Evolutionary conservation across 1,140 invertebrate genomes (phyloP), one percentile per base, ranked within the genome.

Genomic region (Ceratitis capitata): DNA sequence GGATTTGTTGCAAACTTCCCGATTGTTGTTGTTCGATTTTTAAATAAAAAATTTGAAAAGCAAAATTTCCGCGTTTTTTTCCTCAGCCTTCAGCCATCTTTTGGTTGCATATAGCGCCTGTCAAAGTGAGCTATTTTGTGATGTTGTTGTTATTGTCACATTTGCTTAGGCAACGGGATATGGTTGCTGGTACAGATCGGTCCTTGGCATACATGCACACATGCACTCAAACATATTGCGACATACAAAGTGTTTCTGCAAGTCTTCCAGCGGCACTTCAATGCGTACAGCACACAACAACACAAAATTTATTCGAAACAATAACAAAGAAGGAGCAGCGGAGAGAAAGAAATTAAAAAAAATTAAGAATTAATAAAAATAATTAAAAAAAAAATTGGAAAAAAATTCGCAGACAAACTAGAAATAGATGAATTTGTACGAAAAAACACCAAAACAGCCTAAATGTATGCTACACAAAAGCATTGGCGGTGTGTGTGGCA

Each of bases 1-100:
- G n/a, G n/a, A n/a, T n/a, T n/a, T n/a, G n/a, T n/a, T n/a, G n/a
- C n/a, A n/a, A n/a, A n/a, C n/a, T n/a, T n/a, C n/a, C n/a, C n/a
- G n/a, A n/a, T n/a, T n/a, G n/a, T n/a, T n/a, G n/a, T n/a, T n/a
- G 69, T 78, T 47, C 42, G 69, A 78, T 78, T 45, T 64, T 45
- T n/a, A n/a, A n/a, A n/a, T n/a, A n/a, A n/a, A n/a, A n/a, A n/a
- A n/a, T n/a, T n/a, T 32, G 74, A 32, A 45, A 82, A 61, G 58
- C 12, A 74, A 74, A 78, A 39, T 10, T 12, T 26, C 23, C 19
- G 69, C 69, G n/a, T n/a, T 45, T 78, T 78, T 78, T 47, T 78
- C 29, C 69, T 23, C 19, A 26, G 45, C 5, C 9, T 19, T n/a
- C 5, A n/a, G 4, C 19, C 5, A 23, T 12, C 9, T 39, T 3